Evolutionary conservation across 2,888 invertebrate species (phyloP), one percentile per base, ranked within the genome.

Genomic region (Digitonthophagus gazella): DNA sequence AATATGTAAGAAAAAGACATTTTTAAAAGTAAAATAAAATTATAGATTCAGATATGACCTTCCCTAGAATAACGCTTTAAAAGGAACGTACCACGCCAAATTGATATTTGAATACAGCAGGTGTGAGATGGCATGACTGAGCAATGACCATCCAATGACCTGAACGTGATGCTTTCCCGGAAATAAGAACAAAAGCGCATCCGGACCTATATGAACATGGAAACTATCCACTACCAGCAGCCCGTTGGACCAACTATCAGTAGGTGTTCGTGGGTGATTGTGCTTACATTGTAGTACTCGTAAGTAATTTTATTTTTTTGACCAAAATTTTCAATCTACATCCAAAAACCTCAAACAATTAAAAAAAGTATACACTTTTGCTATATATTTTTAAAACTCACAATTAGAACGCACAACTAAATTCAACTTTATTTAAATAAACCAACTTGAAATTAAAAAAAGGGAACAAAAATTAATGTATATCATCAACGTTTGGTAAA

Each of bases 401-500:
- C n/a, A 57, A 16, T 57, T 57, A 15, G 57, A 16, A 57, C 57
- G 57, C 57, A 57, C 57, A 15, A 2, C n/a, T 11, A 56, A 14
- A 15, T 57, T 57, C 6, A n/a, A 3, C 57, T 44, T 44, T 44
- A 44, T 44, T 44, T 44, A 44, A 44, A 6, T 44, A 44, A 44
- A 44, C 11, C 3, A 44, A 8, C 6, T 44, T 8, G 11, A 8
- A 44, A 44, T 44, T 44, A 44, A 16, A 3, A 44, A 44, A 5
- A 11, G 20, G 58, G 57, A 22, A 20, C 56, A 56, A 58, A 18
- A 68, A 20, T 70, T 56, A 68, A 20, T 74, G 86, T 77, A 90
- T 86, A 71, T 92, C 90, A 78, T 88, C 91, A 70, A 92, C 89
- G 78, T 86, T 88, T 75, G 89, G 84, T 75, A 95, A 85, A 72